A percentile compares a stretch with the other conserved stretches of the same genome.
phyloP scores from a whole-genome alignment of 2,888 invertebrate genomes.

The Invenusta paracnida region DNA sequence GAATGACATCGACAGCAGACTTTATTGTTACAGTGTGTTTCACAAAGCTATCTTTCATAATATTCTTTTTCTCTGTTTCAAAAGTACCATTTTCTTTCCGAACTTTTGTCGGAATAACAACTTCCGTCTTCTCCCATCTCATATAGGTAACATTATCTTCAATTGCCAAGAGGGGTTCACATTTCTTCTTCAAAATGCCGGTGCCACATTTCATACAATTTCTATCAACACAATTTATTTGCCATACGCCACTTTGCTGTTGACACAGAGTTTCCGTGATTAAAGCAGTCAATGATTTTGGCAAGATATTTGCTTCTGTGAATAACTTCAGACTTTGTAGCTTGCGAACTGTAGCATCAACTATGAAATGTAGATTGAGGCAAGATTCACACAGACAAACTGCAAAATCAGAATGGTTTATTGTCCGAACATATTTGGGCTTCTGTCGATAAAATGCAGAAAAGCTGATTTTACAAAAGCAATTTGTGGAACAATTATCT shows the following conservation, averaged over 20 bases:
- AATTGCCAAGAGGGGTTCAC: neutral
- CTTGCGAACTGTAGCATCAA: neutral
- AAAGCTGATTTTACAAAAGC: neutral
- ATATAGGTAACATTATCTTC: neutral
- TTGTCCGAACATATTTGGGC: neutral
- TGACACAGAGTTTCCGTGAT: neutral
- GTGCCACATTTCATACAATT: neutral
- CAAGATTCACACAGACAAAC: neutral
- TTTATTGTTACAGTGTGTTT: neutral
- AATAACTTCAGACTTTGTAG: neutral
- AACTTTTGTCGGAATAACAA: neutral
- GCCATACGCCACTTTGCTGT: neutral
- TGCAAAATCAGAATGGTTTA: neutral
- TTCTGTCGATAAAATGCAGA: neutral
- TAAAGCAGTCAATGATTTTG: neutral
- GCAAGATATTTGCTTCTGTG: neutral
- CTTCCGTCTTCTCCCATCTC: neutral
- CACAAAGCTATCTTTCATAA: neutral
- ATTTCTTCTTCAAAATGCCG: neutral
- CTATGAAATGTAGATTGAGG: neutral
- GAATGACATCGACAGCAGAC: neutral
- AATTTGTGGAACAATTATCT: neutral
- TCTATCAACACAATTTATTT: neutral
- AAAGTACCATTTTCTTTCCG: neutral
- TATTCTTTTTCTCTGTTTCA: neutral